phyloP scores from a whole-genome alignment of 2,888 invertebrate genomes.

The Sinohyriopsis cumingii region DNA sequence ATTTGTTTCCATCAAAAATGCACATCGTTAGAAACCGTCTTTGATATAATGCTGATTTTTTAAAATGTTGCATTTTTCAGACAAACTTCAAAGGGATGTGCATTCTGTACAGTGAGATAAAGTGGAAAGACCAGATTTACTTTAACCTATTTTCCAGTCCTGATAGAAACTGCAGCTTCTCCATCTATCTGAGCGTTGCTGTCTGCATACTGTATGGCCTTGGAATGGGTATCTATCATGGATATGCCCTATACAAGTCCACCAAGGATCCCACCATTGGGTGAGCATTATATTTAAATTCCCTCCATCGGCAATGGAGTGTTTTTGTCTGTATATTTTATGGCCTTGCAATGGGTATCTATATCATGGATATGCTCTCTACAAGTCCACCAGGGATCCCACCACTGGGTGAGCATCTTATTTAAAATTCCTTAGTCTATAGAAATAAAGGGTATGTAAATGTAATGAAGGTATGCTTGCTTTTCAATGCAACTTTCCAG shows the following conservation, averaged over 20 bases:
- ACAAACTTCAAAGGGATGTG: constrained; percentile 49
- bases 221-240: constrained; percentile 44
- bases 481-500: background rate
- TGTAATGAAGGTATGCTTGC: too few species aligned
- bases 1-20: too few species aligned
- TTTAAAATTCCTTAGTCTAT: background rate
- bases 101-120: constrained; percentile 46
- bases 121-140: constrained; percentile 36
- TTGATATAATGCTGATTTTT: background rate
- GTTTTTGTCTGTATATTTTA: constrained; percentile 57
- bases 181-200: constrained; percentile 51
- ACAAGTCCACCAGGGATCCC: constrained; percentile 40
- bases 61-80: constrained; percentile 36
- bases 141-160: constrained; percentile 21
- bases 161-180: constrained; percentile 44
- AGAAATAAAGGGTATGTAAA: too few species aligned
- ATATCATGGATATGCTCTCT: constrained; percentile 47
- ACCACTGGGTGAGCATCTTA: constrained; percentile 47
- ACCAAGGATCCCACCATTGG: constrained; percentile 48
- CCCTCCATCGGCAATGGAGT: constrained; percentile 3
- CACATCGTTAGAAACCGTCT: too few species aligned
- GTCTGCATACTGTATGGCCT: constrained; percentile 52
- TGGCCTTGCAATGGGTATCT: constrained; percentile 42
- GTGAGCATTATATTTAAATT: constrained; percentile 28
- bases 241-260: constrained; percentile 43